phyloP scores from a whole-genome alignment of 37 sponge, comb jelly and placozoan species.

The Geodia barretti region DNA sequence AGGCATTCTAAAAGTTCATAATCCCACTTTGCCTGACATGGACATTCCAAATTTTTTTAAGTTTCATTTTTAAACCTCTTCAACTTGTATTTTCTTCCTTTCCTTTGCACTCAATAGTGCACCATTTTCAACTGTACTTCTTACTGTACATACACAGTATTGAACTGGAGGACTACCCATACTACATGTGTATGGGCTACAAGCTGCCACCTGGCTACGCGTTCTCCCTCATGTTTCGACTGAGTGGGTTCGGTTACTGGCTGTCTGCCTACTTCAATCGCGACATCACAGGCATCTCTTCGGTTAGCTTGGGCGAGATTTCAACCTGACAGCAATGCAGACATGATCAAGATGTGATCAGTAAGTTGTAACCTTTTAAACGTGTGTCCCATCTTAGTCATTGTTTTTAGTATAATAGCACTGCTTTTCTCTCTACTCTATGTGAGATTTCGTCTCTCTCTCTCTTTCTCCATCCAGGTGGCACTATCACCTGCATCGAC shows the following conservation, averaged over 20 bases:
- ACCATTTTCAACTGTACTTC: neutral
- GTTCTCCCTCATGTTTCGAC: conserved; percentile 7
- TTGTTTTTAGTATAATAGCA: neutral
- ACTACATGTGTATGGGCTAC: conserved; percentile 76
- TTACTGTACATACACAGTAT: conserved; percentile 19
- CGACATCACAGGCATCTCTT: neutral
- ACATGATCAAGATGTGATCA: conserved; percentile 15
- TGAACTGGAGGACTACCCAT: conserved; percentile 24
- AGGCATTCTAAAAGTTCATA: no score
- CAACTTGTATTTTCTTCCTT: neutral
- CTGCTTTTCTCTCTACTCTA: neutral
- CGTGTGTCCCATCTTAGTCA: no score
- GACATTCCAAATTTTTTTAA: no score
- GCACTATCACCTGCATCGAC: conserved; percentile 41
- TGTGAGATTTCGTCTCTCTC: no score
- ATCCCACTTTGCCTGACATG: no score
- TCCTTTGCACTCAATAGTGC: no score
- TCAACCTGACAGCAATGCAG: neutral
- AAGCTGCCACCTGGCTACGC: conserved; percentile 63
- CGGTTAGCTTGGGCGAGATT: neutral
- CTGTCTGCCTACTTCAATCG: neutral
- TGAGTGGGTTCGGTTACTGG: conserved; percentile 22
- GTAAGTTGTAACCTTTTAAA: conserved; percentile 12
- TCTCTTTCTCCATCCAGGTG: conserved; percentile 30
- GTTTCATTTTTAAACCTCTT: no score